Base-by-base conservation (phyloP, 2,888 invertebrate species). In the Zonitis immaculata region DNA sequence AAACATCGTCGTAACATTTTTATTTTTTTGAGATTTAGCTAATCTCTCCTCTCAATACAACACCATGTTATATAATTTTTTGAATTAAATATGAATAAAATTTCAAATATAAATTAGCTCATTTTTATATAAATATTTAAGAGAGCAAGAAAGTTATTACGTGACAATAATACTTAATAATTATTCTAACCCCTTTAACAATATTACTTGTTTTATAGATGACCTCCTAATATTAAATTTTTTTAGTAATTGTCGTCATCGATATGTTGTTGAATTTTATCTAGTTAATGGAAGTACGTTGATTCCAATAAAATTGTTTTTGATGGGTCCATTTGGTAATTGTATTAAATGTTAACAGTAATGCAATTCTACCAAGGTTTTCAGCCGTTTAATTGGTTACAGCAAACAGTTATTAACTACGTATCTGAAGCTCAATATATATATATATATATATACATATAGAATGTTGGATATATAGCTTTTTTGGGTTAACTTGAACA, bases 321-420 rank as follows among this genome's bases (percentile, higher is more conserved):
- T 64, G 64, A 65, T 64, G 61, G 65, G 59, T 49, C 60, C 58
- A 54, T 51, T 54, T 61, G 61, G 60, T 64, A 66, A 63, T 64
- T 64, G 64, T 60, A 65, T 66, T 66, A 65, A 61, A 62, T 55
- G 60, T 51, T 58, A 57, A 58, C 60, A 47, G 60, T 61, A 62
- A 64, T 61, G 60, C 63, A 62, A 67, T 67, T 66, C 62, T 56
- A 61, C 54, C 60, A 54, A 51, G 61, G 61, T 60, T 59, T 62
- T 63, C 60, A 58, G 56, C 57, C 58, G 51, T 55, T 59, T 60
- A 63, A 65, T 63, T 65, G 62, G 51, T 55, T 53, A 49, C 59
- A 49, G 60, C 61, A 64, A 65, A 64, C 65, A 66, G 61, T 64
- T 64, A 65, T 64, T 66, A 66, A 65, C 65, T 65, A 59, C 63